Percentiles rank a stretch among this genome's conserved stretches.
These are phyloP conservation scores for Dryadula phaetusa DNA, from an alignment of 2,888 invertebrate genomes.

Conservation along the genomic window DNA sequence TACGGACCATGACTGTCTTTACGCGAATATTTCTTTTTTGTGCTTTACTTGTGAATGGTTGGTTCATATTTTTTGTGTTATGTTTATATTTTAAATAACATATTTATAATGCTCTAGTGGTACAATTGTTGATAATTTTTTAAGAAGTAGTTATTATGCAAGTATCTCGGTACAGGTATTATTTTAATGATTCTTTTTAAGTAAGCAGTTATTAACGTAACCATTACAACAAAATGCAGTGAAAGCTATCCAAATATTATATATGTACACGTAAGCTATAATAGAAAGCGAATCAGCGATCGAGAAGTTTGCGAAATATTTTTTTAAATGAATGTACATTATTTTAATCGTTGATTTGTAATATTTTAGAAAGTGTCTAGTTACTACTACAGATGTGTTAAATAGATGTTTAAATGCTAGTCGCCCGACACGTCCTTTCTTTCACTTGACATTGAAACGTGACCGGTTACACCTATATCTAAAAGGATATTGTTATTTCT, in stretches of 20 bases:
- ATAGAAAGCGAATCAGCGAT: slow-evolving; percentile 38
- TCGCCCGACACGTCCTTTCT: slow-evolving; percentile 66
- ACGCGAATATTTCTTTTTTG: slow-evolving; percentile 73
- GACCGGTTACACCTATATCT: slow-evolving; percentile 60
- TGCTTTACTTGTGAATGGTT: slow-evolving; percentile 76
- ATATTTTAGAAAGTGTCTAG: slow-evolving; percentile 51
- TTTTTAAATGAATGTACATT: slow-evolving; percentile 31
- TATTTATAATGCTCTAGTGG: slow-evolving; percentile 30
- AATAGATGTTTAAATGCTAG: slow-evolving; percentile 56
- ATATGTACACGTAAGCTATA: slow-evolving; percentile 45
- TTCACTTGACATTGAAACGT: slow-evolving; percentile 79
- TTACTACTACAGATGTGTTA: slow-evolving; percentile 30
- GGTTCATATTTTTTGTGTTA: slow-evolving; percentile 54
- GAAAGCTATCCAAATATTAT: slow-evolving; percentile 67
- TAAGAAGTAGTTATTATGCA: slow-evolving; percentile 67
- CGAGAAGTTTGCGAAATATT: slow-evolving; percentile 40
- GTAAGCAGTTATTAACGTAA: slow-evolving; percentile 62
- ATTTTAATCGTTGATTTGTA: slow-evolving; percentile 6
- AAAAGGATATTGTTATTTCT: slow-evolving; percentile 69
- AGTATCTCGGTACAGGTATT: slow-evolving; percentile 56
- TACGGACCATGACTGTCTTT: slow-evolving; percentile 66
- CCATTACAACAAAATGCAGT: slow-evolving; percentile 66
- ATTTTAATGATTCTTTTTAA: slow-evolving; percentile 57
- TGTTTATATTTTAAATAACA: slow-evolving; percentile 34
- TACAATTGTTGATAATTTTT: slow-evolving; percentile 41